Evolutionary conservation across 2,797 vertebrate genomes (phyloP).

Genomic region (Pelochelys cantorii): DNA sequence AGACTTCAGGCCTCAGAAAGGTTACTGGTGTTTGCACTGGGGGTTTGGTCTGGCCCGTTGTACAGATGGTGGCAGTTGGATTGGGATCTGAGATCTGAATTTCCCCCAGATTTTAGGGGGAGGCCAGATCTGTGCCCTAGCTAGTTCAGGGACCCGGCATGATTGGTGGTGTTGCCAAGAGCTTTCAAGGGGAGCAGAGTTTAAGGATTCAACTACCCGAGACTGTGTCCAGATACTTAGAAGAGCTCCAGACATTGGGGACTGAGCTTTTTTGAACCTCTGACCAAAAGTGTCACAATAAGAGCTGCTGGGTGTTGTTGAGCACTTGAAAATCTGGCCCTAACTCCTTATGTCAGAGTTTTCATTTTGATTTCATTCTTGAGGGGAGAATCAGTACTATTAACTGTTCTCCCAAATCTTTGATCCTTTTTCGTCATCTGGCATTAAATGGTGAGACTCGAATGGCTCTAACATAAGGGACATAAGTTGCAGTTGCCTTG

Average conservation of each 20-base stretch:
- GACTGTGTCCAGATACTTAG: background rate
- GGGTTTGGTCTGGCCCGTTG: background rate
- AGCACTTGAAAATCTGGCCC: constrained; percentile 43
- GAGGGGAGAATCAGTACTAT: background rate
- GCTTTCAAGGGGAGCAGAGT: background rate
- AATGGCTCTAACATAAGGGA: background rate
- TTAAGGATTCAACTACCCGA: background rate
- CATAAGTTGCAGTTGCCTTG: background rate
- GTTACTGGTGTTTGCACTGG: background rate
- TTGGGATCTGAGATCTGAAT: background rate
- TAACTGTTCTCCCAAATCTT: background rate
- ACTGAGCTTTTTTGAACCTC: background rate
- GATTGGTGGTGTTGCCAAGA: background rate
- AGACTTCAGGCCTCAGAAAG: background rate
- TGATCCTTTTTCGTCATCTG: background rate
- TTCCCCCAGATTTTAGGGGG: background rate
- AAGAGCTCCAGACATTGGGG: background rate
- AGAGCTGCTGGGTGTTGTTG: rapidly evolving
- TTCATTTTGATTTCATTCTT: background rate
- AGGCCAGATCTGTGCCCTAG: background rate
- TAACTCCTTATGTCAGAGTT: background rate
- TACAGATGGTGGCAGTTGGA: background rate
- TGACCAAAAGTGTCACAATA: background rate
- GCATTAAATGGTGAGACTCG: background rate
- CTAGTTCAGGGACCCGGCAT: background rate